Percentiles rank a stretch among this genome's conserved stretches.
phyloP scores from a whole-genome alignment of 2,797 vertebrate genomes.

The Podarcis siculus region DNA sequence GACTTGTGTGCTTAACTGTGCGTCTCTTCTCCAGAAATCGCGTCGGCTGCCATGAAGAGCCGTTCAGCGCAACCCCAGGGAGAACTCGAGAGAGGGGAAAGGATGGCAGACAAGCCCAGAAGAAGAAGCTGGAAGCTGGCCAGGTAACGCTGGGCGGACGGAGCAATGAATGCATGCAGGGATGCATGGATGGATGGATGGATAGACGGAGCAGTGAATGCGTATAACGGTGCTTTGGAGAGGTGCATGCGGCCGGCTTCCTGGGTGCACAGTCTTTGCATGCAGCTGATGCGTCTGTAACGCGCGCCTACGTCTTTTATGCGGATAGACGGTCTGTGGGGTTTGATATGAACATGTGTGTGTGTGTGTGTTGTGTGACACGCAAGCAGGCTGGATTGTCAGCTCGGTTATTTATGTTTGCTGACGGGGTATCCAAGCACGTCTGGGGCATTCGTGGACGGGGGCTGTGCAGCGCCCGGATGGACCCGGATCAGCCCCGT shows the following conservation, averaged over 20 bases:
- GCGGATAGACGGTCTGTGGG: not conserved
- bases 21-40: conserved; percentile 81
- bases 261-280: not conserved
- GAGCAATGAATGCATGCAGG: not conserved
- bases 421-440: not conserved
- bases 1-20: conserved; percentile 80
- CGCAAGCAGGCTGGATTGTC: not conserved
- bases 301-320: not conserved
- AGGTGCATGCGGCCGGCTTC: not conserved
- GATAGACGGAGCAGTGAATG: not conserved
- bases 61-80: conserved; percentile 49
- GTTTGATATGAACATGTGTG: not conserved
- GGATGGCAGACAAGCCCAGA: conserved; percentile 67
- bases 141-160: conserved; percentile 74
- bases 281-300: not conserved
- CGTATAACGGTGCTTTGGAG: not conserved
- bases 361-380: not conserved
- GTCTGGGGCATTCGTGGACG: not conserved
- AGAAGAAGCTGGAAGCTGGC: conserved; percentile 64
- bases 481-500: not conserved
- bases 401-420: not conserved
- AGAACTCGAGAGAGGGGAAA: conserved; percentile 41
- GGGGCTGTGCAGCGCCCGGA: not conserved
- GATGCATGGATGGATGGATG: not conserved
- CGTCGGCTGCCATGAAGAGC: conserved; percentile 70